Base-by-base conservation (phyloP, 2,888 invertebrate genomes). In the Eurytoma californica region DNA sequence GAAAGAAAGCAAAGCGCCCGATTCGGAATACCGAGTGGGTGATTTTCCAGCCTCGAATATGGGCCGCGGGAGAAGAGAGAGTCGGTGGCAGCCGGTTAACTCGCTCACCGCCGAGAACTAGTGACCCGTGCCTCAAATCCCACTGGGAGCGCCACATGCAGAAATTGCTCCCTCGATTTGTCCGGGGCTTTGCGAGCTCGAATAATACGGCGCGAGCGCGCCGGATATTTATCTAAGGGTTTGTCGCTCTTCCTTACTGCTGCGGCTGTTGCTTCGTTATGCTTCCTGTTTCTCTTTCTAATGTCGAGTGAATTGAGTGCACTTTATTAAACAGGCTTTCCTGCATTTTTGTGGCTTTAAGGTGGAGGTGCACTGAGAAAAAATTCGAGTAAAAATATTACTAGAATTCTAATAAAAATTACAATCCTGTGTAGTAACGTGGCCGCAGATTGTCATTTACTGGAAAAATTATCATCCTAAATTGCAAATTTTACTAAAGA, bases 11-110 rank as follows among this genome's bases (percentile, higher is more conserved):
- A 65, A 55, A 72, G 72, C 63, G 28, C 39, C 14, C 61, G 72
- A 72, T 61, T 63, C 63, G 16, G 72, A 72, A 72, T 72, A 63
- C 63, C 72, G 63, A 72, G 72, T 55, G 24, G 63, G 63, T 72
- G 63, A 65, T 72, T 72, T 53, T 72, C 53, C 24, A 16, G 72
- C 55, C 16, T 69, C 14, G 14, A 20, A 13, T 30, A 13, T 28
- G 39, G 39, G 28, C 30, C 9, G 61, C 2, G 49, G 49, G 12
- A n/a, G n/a, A n/a, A n/a, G n/a, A n/a, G 14, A 14, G 49, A 49
- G 49, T 3, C 5, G 13, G 55, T 12, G 39, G 30, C 20, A 18
- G 66, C 49, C 53, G 68, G 58, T 18, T 39, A 18, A 13, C 63
- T 63, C 47, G 47, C 30, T 18, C 39, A n/a, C 18, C n/a, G 20